Conservation (phyloP, 2,113 vertebrate genomes). For the Bos indicus region DNA sequence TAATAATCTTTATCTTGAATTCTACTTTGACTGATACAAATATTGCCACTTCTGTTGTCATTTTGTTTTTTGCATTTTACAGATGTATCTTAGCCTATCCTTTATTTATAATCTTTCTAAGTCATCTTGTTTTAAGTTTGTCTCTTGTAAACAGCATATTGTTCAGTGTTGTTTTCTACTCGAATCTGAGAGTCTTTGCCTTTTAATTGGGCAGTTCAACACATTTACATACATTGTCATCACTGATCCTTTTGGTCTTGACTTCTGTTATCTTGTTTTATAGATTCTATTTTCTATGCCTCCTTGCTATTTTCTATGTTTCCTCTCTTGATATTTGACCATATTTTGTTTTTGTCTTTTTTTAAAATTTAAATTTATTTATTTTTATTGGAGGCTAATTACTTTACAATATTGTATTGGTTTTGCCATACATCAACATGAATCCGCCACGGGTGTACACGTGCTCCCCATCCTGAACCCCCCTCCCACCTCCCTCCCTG, state of each 20-base stretch:
- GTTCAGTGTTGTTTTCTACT: conserved; percentile 65
- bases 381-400: no score
- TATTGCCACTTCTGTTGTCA: conserved; percentile 13
- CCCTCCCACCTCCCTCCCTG: no score
- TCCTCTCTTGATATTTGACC: conserved; percentile 66
- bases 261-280: conserved; percentile 63
- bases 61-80: conserved; percentile 58
- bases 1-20: conserved; percentile 30
- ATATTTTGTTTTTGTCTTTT: conserved; percentile 61
- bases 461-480: no score
- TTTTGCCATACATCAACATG: no score
- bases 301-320: conserved; percentile 63
- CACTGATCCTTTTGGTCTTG: conserved; percentile 65
- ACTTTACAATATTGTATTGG: no score
- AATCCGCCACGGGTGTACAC: no score
- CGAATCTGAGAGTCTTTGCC: conserved; percentile 66
- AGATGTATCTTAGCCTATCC: conserved; percentile 28
- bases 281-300: conserved; percentile 62
- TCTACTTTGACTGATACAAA: conserved; percentile 31
- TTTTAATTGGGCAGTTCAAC: conserved; percentile 71
- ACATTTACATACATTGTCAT: conserved; percentile 70
- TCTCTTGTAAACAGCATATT: conserved; percentile 73
- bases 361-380: no score
- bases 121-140: conserved; percentile 64
- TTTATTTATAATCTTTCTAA: conserved; percentile 72